Evolutionary conservation across 2,888 invertebrate species (phyloP).

Genomic region (Drosophila melanocephala): DNA sequence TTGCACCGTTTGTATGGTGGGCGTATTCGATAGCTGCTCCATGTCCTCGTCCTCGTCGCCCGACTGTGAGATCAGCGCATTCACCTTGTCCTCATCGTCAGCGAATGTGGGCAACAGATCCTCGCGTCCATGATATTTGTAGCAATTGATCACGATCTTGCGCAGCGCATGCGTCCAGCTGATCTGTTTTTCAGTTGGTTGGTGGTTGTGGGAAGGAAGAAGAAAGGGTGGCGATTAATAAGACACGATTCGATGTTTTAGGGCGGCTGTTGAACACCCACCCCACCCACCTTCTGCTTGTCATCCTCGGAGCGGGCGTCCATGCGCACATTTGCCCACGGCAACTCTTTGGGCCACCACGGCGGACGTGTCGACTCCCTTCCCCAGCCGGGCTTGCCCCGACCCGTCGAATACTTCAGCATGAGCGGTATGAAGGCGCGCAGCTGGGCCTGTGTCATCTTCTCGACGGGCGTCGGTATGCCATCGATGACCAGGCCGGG

Average conservation of each 20-base stretch:
- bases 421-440: slow-evolving; percentile 98
- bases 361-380: slow-evolving; percentile 97
- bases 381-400: slow-evolving; percentile 99
- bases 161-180: slow-evolving; percentile 99
- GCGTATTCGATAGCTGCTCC: slow-evolving; percentile 73
- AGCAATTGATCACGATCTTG: slow-evolving; percentile 98
- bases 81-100: slow-evolving; percentile 94
- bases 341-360: slow-evolving; percentile 99
- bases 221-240: slow-evolving; percentile 40
- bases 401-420: slow-evolving; percentile 98
- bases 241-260: slow-evolving; percentile 24
- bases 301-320: slow-evolving; percentile 98
- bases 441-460: slow-evolving; percentile 99
- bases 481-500: slow-evolving; percentile 98
- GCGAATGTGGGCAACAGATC: slow-evolving; percentile 97
- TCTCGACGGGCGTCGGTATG: slow-evolving; percentile 98
- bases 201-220: not conserved
- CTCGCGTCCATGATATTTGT: slow-evolving; percentile 98
- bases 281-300: slow-evolving; percentile 93
- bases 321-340: slow-evolving; percentile 99
- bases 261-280: slow-evolving; percentile 67
- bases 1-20: slow-evolving; percentile 77
- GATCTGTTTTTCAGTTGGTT: slow-evolving; percentile 88
- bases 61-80: slow-evolving; percentile 86
- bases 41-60: slow-evolving; percentile 81